A percentile compares a stretch with the other conserved stretches of the same genome.
These are phyloP conservation scores for Stenopsyche tienmushanensis DNA, from an alignment of 1,140 invertebrate species.

Conservation along the genomic window DNA sequence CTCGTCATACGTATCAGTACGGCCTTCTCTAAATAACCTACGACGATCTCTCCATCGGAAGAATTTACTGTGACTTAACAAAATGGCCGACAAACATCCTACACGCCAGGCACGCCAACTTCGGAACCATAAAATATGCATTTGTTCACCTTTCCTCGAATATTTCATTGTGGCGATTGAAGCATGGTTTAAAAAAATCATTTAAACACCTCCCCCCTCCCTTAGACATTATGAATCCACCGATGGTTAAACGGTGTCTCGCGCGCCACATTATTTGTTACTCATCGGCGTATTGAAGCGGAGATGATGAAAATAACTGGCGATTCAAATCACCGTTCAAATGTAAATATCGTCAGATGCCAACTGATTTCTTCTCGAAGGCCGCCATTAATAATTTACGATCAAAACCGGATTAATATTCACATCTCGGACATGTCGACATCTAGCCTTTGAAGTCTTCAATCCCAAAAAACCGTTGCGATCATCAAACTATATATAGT, in stretches of 20 bases:
- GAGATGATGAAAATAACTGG: constrained; percentile 35
- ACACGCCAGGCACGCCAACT: too few species aligned
- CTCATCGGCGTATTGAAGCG: constrained; percentile 37
- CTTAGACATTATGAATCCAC: too few species aligned
- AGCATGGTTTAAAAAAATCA: too few species aligned
- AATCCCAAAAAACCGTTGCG: not conserved
- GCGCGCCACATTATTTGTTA: constrained; percentile 38
- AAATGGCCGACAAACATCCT: too few species aligned
- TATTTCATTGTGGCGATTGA: too few species aligned
- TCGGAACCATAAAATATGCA: too few species aligned
- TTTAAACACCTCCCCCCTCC: too few species aligned
- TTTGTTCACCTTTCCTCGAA: too few species aligned
- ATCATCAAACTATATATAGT: not conserved
- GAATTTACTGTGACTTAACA: too few species aligned
- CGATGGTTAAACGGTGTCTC: constrained; percentile 1
- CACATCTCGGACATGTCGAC: not conserved
- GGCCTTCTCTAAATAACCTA: too few species aligned
- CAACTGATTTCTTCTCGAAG: constrained; percentile 5
- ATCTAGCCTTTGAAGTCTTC: not conserved
- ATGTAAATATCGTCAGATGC: constrained; percentile 25
- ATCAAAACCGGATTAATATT: not conserved
- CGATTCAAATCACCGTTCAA: constrained; percentile 23
- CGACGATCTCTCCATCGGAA: too few species aligned
- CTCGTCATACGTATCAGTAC: too few species aligned
- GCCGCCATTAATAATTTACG: constrained; percentile 19